phyloP scores from a whole-genome alignment of 2,113 vertebrate genomes.

The Archocentrus centrarchus region DNA sequence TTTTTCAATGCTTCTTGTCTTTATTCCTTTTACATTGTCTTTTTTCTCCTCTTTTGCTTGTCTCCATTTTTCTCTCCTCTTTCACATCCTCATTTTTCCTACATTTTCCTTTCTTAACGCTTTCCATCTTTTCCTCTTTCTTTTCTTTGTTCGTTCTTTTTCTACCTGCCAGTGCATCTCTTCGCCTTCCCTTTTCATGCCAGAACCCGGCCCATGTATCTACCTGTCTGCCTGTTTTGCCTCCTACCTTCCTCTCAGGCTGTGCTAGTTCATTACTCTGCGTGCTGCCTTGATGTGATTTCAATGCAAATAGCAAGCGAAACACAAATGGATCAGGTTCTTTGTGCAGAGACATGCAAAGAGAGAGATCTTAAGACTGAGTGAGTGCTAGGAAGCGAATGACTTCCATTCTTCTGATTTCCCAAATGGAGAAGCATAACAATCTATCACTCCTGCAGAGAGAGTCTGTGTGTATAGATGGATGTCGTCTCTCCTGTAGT shows the following conservation, averaged over 20 bases:
- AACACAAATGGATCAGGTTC: slow-evolving; percentile 51
- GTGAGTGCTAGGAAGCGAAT: slow-evolving; percentile 25
- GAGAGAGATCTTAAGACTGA: slow-evolving; percentile 39
- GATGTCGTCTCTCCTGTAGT: slow-evolving; percentile 43
- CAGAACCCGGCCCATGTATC: background rate
- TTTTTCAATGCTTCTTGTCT: background rate
- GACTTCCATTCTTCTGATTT: slow-evolving; percentile 70
- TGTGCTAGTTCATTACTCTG: slow-evolving; percentile 50
- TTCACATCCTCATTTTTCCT: background rate
- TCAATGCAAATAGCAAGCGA: slow-evolving; percentile 59
- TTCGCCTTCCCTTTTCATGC: background rate
- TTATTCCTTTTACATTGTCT: background rate
- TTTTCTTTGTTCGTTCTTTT: background rate
- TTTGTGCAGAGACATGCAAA: background rate
- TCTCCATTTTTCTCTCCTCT: background rate
- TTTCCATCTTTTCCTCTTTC: background rate
- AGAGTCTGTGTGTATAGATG: slow-evolving; percentile 28
- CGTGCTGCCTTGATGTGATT: slow-evolving; percentile 55
- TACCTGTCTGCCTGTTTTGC: slow-evolving; percentile 3
- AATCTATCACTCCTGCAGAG: slow-evolving; percentile 61
- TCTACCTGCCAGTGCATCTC: background rate
- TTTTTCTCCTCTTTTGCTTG: background rate
- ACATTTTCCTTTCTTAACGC: background rate
- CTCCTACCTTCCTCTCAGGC: slow-evolving; percentile 29
- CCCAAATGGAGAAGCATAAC: slow-evolving; percentile 65